Percentiles rank a stretch among this genome's conserved stretches.
Conservation (phyloP, 2,888 invertebrate species). For the Apotomis betuletana region DNA sequence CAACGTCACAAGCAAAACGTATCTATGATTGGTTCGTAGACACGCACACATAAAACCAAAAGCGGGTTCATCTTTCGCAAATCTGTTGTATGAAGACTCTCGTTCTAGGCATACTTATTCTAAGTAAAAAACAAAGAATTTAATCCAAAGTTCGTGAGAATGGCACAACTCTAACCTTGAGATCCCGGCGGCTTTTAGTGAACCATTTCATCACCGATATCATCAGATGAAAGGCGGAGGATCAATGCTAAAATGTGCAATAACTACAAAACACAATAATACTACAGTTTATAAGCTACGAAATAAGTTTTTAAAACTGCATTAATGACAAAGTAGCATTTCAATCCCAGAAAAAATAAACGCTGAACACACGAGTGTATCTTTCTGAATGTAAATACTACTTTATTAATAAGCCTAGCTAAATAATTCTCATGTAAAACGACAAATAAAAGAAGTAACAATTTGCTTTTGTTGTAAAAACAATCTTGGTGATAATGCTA, state of each 20-base stretch:
- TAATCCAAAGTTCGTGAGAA: too few species aligned
- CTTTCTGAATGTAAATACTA: neutral
- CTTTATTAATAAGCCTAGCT: neutral
- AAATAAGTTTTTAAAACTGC: too few species aligned
- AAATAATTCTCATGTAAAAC: neutral
- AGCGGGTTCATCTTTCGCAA: too few species aligned
- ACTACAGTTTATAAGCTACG: conserved; percentile 4
- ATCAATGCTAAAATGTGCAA: neutral
- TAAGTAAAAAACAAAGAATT: too few species aligned
- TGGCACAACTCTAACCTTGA: neutral
- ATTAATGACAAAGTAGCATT: neutral
- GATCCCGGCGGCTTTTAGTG: neutral
- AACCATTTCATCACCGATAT: neutral
- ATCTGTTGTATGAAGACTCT: too few species aligned
- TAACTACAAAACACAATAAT: conserved; percentile 9
- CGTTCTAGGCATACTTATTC: too few species aligned
- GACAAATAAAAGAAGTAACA: neutral
- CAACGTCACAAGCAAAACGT: too few species aligned
- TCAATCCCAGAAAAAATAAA: too few species aligned
- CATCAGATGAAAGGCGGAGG: neutral
- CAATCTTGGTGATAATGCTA: neutral
- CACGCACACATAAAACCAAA: too few species aligned
- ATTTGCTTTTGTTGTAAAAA: neutral
- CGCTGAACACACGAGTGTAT: too few species aligned
- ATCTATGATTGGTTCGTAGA: too few species aligned